Evolutionary conservation across 2,797 vertebrate genomes (phyloP).

Genomic region (Phataginus tricuspis): DNA sequence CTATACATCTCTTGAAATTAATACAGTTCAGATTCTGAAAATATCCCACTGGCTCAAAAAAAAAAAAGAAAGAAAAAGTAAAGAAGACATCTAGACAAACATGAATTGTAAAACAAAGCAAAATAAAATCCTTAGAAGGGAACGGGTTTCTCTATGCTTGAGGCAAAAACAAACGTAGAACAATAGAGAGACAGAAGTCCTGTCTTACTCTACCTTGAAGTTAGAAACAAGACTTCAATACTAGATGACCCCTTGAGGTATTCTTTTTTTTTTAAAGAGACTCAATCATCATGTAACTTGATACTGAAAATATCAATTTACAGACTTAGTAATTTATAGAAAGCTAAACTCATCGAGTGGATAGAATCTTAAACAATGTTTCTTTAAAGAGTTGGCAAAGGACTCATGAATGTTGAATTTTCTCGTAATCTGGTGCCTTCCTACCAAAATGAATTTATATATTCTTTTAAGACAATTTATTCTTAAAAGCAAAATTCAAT

Average conservation of each 20-base stretch:
- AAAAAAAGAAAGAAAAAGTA: background rate
- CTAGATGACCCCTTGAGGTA: background rate
- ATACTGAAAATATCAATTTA: slow-evolving; percentile 23
- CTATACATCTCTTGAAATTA: background rate
- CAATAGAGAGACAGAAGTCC: background rate
- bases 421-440: background rate
- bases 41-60: background rate
- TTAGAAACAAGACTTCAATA: background rate
- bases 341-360: background rate
- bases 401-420: background rate
- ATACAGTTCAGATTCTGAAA: background rate
- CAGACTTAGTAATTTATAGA: background rate
- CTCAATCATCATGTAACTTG: background rate
- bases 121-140: slow-evolving; percentile 12
- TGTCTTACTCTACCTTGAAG: background rate
- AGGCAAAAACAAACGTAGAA: slow-evolving; percentile 7
- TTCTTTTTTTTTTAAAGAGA: background rate
- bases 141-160: background rate
- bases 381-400: background rate
- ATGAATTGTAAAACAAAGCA: background rate
- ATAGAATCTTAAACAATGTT: background rate
- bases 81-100: background rate
- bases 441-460: slow-evolving; percentile 8
- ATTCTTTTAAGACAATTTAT: slow-evolving; percentile 53
- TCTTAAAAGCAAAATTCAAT: slow-evolving; percentile 34